Base-by-base conservation (phyloP, 1,140 invertebrate genomes). In the Leptonema lineaticorne region DNA sequence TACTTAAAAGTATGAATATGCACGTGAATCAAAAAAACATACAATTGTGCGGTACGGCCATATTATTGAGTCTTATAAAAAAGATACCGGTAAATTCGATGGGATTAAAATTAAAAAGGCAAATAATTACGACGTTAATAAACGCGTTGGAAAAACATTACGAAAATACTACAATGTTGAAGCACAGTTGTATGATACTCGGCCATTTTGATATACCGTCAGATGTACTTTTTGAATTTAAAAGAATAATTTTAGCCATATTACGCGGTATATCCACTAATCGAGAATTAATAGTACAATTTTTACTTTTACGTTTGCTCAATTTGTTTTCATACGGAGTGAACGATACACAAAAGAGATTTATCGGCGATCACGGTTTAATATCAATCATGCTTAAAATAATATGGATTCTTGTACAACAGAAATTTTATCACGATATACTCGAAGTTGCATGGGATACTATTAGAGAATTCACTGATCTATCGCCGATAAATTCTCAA, bases 401-500 rank as follows among this genome's bases (percentile, higher is more conserved):
- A 62, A 95, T 97, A 56, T 84, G 88, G 65, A 88, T 91, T 74
- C 85, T 93, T 48, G 81, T 96, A 29, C 83, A 86, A 11, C 82
- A 86, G 37, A 82, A 85, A 37, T 78, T 90, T 18, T 97, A 94
- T 79, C 96, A 98, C 79, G 95, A 98, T 79, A 92, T 98, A 0
- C 87, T 99, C 80, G 96, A 98, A 83, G 93, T 97, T 14, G 93
- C 95, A 4, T 99, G 97, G 97, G 97, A 95, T 67, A 96, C 94
- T 2, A 92, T 99, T 90, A 94, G 92, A 92, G 98, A 99, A 82
- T 94, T 98, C 50, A 99, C 96, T 50, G 96, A 98, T 81, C 95
- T 97, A 84, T 97, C 94, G 30, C 91, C 94, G 24, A 84, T 89
- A 68, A 98, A 98, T 84, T 97, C 95, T 84, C 84, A 89, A 78